Evolutionary conservation across 1,140 invertebrate species (phyloP).

Genomic region (Neodiprion lecontei): DNA sequence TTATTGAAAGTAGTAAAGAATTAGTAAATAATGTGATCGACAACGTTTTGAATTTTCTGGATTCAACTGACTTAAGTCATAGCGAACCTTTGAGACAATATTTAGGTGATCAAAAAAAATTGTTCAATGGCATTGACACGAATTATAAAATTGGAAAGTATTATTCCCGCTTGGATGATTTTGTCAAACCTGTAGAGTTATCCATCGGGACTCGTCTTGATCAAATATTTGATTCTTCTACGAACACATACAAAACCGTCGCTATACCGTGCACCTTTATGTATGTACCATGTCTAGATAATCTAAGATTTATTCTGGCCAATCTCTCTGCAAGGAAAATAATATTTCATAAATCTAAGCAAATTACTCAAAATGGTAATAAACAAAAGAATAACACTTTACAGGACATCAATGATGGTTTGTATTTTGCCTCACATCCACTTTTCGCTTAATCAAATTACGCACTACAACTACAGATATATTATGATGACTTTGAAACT

Average conservation of each 20-base stretch:
- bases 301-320: constrained; percentile 15
- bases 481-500: constrained; percentile 25
- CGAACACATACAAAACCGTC: constrained; percentile 3
- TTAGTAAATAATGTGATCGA: constrained; percentile 19
- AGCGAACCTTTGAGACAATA: constrained; percentile 16
- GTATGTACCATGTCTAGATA: constrained; percentile 20
- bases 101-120: neutral
- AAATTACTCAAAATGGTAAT: neutral
- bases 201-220: constrained; percentile 17
- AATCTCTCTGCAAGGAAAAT: neutral
- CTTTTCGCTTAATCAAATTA: neutral
- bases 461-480: constrained; percentile 19
- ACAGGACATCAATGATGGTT: neutral
- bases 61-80: neutral
- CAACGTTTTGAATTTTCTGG: constrained; percentile 11
- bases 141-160: constrained; percentile 13
- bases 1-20: constrained; percentile 6
- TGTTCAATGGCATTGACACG: constrained; percentile 6
- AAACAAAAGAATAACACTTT: neutral
- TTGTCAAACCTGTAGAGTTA: constrained; percentile 14
- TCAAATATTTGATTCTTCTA: constrained; percentile 21
- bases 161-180: neutral
- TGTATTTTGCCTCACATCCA: neutral
- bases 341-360: neutral
- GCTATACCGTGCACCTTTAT: constrained; percentile 13